Evolutionary conservation across 2,888 invertebrate species (phyloP).

Genomic region (Acleris sparsana): DNA sequence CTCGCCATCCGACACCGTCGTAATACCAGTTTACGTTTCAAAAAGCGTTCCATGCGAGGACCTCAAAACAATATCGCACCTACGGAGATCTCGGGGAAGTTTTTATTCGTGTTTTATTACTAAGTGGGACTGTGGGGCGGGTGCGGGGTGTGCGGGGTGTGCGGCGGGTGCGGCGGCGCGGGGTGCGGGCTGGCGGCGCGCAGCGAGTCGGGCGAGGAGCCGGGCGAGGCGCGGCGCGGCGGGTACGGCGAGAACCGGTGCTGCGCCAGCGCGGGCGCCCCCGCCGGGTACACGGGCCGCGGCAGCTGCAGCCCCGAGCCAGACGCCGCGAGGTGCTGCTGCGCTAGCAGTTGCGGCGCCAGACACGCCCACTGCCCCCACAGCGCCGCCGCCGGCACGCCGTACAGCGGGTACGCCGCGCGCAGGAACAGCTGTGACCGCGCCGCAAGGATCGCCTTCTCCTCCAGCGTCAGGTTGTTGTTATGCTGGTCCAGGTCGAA

Average conservation of each 20-base stretch:
- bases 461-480: conserved; percentile 89
- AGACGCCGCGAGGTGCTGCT: conserved; percentile 85
- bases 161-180: conserved; percentile 60
- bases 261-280: conserved; percentile 74
- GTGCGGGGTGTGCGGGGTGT: conserved; percentile 67
- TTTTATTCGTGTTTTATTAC: conserved; percentile 54
- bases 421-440: conserved; percentile 89
- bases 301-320: conserved; percentile 77
- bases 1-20: conserved; percentile 29
- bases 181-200: conserved; percentile 79
- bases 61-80: conserved; percentile 53
- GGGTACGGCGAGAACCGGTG: conserved; percentile 86
- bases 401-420: conserved; percentile 86
- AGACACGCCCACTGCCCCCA: conserved; percentile 90
- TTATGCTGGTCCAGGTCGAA: conserved; percentile 89
- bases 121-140: conserved; percentile 78
- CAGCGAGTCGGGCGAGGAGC: conserved; percentile 85
- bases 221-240: conserved; percentile 74
- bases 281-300: conserved; percentile 75
- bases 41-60: conserved; percentile 52
- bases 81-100: conserved; percentile 57
- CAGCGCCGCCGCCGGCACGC: conserved; percentile 82
- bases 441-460: conserved; percentile 90
- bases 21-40: conserved; percentile 40
- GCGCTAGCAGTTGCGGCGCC: conserved; percentile 86